A percentile compares a stretch with the other conserved stretches of the same genome.
Evolutionary conservation across 2,888 invertebrate genomes (phyloP).

Genomic region (Chironomus riparius): DNA sequence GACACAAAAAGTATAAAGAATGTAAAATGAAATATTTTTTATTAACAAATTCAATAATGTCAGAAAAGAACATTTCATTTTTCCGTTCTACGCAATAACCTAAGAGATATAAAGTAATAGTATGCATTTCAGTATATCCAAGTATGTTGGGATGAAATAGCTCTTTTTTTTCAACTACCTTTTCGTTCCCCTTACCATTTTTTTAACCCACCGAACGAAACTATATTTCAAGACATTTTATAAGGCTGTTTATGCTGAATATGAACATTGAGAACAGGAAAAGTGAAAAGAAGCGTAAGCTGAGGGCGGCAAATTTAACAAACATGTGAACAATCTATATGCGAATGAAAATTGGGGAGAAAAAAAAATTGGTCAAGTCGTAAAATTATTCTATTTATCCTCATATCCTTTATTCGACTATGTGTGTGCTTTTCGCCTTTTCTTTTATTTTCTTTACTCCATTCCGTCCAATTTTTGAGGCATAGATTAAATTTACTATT

Average conservation of each 20-base stretch:
- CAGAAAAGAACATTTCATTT: constrained; percentile 17
- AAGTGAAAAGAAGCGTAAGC: not conserved
- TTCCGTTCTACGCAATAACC: not conserved
- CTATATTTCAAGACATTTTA: constrained; percentile 13
- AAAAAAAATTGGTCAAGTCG: constrained; percentile 26
- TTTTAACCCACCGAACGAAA: not conserved
- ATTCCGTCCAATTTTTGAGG: not conserved
- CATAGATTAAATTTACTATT: not conserved
- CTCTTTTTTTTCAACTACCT: not conserved
- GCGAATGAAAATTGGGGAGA: constrained; percentile 7
- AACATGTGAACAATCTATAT: constrained; percentile 17
- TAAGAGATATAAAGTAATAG: constrained; percentile 7
- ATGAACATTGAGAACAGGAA: not conserved
- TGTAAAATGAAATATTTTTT: not conserved
- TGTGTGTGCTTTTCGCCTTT: not conserved
- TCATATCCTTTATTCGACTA: not conserved
- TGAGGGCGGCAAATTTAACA: constrained; percentile 16
- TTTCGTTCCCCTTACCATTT: no score
- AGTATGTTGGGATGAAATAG: not conserved
- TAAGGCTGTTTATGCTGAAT: not conserved
- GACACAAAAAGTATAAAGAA: no score
- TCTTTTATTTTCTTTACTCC: not conserved
- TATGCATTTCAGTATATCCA: constrained; percentile 4
- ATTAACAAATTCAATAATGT: constrained; percentile 9
- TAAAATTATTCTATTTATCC: constrained; percentile 11